These are phyloP conservation scores for Aythya baeri DNA, from an alignment of 2,113 vertebrate species.

Conservation along the genomic window DNA sequence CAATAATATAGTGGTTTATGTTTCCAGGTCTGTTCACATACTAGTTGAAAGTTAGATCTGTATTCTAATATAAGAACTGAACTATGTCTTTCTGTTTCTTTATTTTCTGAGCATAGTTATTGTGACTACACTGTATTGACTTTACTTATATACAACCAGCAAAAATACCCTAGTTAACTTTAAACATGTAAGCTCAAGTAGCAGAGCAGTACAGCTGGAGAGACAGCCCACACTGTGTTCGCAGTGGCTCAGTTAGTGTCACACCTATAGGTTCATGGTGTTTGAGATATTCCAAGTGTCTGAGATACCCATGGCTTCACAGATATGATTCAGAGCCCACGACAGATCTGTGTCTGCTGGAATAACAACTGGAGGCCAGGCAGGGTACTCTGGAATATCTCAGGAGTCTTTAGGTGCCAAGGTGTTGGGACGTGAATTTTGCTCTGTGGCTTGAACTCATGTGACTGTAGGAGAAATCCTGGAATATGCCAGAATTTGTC, in stretches of 20 bases:
- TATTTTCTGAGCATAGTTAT: background rate
- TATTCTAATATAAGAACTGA: background rate
- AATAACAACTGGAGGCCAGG: background rate
- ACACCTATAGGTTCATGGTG: background rate
- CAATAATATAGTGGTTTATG: rapidly evolving
- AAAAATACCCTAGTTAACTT: background rate
- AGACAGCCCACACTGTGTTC: background rate
- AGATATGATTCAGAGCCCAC: background rate
- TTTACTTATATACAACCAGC: background rate
- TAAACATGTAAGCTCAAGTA: background rate
- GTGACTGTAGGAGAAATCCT: background rate
- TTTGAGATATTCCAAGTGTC: background rate
- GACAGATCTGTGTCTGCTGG: background rate
- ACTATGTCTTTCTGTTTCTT: background rate
- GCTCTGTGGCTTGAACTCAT: background rate
- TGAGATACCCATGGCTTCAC: background rate
- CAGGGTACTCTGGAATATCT: background rate
- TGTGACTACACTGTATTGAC: background rate
- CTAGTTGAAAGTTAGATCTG: background rate
- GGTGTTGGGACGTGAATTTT: background rate
- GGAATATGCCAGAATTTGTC: background rate
- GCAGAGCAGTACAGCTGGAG: background rate
- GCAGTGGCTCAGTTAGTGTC: background rate
- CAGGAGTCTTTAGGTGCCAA: background rate
- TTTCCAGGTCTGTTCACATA: background rate